These are phyloP conservation scores for Diadegma fenestrale DNA, from an alignment of 2,888 invertebrate genomes.

Conservation along the genomic window DNA sequence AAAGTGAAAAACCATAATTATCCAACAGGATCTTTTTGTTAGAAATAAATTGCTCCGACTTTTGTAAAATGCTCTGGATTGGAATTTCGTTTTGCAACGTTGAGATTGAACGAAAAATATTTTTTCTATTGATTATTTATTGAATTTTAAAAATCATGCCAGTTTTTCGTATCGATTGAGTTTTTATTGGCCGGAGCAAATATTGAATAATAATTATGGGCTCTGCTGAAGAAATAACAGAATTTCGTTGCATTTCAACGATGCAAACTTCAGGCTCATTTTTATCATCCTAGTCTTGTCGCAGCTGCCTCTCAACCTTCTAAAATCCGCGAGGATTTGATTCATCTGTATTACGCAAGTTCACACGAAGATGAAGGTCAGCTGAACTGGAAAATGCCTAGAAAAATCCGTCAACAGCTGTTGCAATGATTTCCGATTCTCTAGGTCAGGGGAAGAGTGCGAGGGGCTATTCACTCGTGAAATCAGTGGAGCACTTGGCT, in stretches of 20 bases:
- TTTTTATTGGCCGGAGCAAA: too few relatives aligned
- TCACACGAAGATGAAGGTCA: background rate
- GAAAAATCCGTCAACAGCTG: background rate
- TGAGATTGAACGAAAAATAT: too few relatives aligned
- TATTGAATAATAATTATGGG: too few relatives aligned
- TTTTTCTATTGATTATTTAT: too few relatives aligned
- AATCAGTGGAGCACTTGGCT: too few relatives aligned
- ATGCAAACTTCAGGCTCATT: background rate
- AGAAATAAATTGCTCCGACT: background rate
- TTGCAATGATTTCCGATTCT: background rate
- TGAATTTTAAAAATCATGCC: too few relatives aligned
- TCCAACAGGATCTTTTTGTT: background rate
- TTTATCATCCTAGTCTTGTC: background rate
- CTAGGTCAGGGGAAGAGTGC: conserved; percentile 1
- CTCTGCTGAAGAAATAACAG: too few relatives aligned
- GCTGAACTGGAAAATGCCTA: conserved; percentile 18
- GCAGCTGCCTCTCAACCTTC: background rate
- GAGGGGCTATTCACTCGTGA: too few relatives aligned
- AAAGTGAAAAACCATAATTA: background rate
- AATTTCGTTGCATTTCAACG: too few relatives aligned
- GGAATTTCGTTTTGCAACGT: too few relatives aligned
- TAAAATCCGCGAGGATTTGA: background rate
- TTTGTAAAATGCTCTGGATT: background rate
- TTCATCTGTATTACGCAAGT: background rate
- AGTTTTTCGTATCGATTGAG: too few relatives aligned